Conservation (phyloP, 1,140 invertebrate genomes). For the Medauroidea extradentata region DNA sequence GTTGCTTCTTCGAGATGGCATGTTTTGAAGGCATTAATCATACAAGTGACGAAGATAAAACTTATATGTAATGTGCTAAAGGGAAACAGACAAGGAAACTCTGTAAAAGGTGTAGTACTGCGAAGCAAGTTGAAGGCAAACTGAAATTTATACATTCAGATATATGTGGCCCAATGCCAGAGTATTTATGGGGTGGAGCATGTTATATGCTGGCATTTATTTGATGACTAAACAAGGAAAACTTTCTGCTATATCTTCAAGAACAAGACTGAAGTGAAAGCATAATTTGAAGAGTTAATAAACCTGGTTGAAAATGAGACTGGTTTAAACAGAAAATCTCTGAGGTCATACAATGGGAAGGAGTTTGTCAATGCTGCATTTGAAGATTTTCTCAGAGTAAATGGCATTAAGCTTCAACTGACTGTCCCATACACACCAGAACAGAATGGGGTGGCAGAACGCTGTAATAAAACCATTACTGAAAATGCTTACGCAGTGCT, state of each 20-base stretch:
- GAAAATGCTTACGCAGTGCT: constrained; percentile 39
- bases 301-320: constrained; percentile 19
- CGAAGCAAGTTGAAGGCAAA: constrained; percentile 15
- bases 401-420: constrained; percentile 31
- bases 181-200: constrained; percentile 34
- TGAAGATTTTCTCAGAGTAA: neutral
- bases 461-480: constrained; percentile 39
- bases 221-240: constrained; percentile 43
- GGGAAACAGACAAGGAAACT: constrained; percentile 26
- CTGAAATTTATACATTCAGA: constrained; percentile 36
- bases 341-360: constrained; percentile 28
- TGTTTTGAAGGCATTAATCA: constrained; percentile 11
- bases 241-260: constrained; percentile 41
- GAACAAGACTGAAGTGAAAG: constrained; percentile 34
- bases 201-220: too few relatives aligned
- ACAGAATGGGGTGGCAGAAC: constrained; percentile 42
- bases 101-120: constrained; percentile 21
- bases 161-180: constrained; percentile 43
- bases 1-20: neutral
- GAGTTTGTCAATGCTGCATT: constrained; percentile 25
- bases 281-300: constrained; percentile 5
- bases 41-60: neutral
- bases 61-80: constrained; percentile 27
- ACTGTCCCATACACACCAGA: constrained; percentile 24
- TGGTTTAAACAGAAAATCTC: constrained; percentile 17